Conservation (phyloP, 2,888 invertebrate genomes). For the Polydrusus pterygomalis region DNA sequence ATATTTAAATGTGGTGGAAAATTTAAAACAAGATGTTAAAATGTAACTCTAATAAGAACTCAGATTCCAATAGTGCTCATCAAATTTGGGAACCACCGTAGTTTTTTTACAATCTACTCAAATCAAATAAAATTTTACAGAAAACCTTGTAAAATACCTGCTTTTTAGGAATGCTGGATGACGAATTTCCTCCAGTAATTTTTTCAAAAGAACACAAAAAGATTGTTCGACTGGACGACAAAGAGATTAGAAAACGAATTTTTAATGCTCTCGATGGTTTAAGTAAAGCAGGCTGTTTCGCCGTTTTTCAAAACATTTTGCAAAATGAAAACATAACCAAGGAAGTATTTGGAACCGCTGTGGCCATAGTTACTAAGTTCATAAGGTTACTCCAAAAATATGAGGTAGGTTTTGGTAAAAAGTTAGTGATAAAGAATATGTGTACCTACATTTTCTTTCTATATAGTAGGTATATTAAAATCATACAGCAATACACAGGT, state of each 20-base stretch:
- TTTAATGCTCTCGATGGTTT: conserved; percentile 80
- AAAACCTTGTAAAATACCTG: too few relatives aligned
- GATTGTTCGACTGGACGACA: conserved; percentile 82
- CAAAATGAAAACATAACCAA: conserved; percentile 80
- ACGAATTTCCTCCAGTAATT: conserved; percentile 84
- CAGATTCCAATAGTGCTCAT: too few relatives aligned
- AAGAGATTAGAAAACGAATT: conserved; percentile 79
- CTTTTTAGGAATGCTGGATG: conserved; percentile 81
- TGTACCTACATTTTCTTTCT: too few relatives aligned
- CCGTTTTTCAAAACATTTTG: conserved; percentile 79
- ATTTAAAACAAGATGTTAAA: too few relatives aligned
- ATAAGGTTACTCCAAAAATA: conserved; percentile 76
- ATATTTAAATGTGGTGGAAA: too few relatives aligned
- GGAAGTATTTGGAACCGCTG: conserved; percentile 80
- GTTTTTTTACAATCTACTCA: not conserved
- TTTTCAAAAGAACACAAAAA: conserved; percentile 87
- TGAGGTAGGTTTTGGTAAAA: conserved; percentile 69
- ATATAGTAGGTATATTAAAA: too few relatives aligned
- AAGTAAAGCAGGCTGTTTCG: conserved; percentile 81
- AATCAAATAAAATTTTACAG: too few relatives aligned
- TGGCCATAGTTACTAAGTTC: conserved; percentile 75
- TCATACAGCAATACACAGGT: too few relatives aligned
- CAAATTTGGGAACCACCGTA: too few relatives aligned
- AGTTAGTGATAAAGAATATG: not conserved
- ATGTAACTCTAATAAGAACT: too few relatives aligned